Evolutionary conservation across 2,888 invertebrate genomes (phyloP), one percentile per base, ranked within the genome.

Genomic region (Odontothrips loti): DNA sequence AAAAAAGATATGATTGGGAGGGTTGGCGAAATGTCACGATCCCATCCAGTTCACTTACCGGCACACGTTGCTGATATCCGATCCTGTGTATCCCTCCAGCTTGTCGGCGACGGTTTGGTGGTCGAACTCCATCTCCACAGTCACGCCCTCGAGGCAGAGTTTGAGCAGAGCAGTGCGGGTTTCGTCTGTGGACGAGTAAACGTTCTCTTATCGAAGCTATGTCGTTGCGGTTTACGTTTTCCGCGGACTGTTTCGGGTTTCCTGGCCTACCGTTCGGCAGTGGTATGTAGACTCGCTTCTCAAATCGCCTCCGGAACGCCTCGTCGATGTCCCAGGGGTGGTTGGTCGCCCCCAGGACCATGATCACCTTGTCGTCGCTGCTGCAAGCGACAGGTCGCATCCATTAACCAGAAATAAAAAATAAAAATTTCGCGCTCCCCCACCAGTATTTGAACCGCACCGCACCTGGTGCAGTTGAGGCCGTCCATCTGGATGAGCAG

Each of bases 321-420:
- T 96, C 96, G 86, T 95, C 96, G 84, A 96, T 92, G 86, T 96
- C 95, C 96, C 96, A 96, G 0, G 96, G 96, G 86, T 95, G 95
- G 87, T 96, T 96, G 0, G 96, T 96, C 10, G 96, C 96, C 0
- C 96, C 96, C 84, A 96, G 87, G 23, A 96, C 96, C 94, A 96
- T 95, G 43, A 96, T 93, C 34, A 93, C 89, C 85, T 93, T 92
- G 27, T 86, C 86, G 78, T 85, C 84, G 47, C 48, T 63, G 48
- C 47, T 79, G 29, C 84, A 84, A 80, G 58, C 80, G 81, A 79
- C 20, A 23, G 47, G 34, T 48, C 48, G 75, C 23, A 81, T 91
- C 91, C n/a, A 78, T 47, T 4, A 23, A 1, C 34, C 23, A n/a
- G 43, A 6, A 80, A n/a, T n/a, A n/a, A n/a, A n/a, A n/a, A n/a